phyloP scores from a whole-genome alignment of 2,797 vertebrate species.

The Hypotaenidia philippensis region DNA sequence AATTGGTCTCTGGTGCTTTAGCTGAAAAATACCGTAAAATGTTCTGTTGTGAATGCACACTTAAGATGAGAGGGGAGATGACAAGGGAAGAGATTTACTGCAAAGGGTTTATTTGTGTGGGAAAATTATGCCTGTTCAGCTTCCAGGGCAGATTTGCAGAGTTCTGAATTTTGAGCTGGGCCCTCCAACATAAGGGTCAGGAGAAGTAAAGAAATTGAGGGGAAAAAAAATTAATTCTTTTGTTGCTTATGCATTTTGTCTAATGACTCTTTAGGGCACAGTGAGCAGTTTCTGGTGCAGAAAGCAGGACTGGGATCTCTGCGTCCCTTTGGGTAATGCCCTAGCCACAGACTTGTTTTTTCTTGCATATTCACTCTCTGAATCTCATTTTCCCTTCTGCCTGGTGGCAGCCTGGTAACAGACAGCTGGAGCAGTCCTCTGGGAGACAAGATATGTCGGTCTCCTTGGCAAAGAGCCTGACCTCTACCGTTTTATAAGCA shows the following conservation, averaged over 20 bases:
- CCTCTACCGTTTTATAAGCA: slow-evolving; percentile 50
- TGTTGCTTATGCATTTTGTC: background rate
- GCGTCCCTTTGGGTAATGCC: background rate
- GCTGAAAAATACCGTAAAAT: background rate
- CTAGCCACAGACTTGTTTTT: background rate
- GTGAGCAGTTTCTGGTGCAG: background rate
- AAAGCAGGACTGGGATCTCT: background rate
- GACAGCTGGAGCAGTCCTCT: slow-evolving; percentile 40
- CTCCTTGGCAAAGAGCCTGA: slow-evolving; percentile 56
- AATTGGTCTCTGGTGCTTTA: background rate
- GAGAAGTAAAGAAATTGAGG: background rate
- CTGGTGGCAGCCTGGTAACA: slow-evolving; percentile 51
- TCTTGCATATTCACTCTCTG: slow-evolving; percentile 10
- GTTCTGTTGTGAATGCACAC: background rate
- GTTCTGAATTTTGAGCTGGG: background rate
- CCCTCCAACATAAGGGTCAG: background rate
- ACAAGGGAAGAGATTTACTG: background rate
- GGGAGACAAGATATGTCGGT: slow-evolving; percentile 15
- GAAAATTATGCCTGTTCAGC: background rate
- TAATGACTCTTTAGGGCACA: background rate
- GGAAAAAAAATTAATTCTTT: background rate
- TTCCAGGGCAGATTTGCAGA: background rate
- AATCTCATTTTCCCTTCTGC: slow-evolving; percentile 37
- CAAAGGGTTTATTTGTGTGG: background rate
- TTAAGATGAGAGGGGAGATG: background rate